Evolutionary conservation across 2,888 invertebrate species (phyloP), one percentile per base, ranked within the genome.

Genomic region (Chaetogeoica ovagalla): DNA sequence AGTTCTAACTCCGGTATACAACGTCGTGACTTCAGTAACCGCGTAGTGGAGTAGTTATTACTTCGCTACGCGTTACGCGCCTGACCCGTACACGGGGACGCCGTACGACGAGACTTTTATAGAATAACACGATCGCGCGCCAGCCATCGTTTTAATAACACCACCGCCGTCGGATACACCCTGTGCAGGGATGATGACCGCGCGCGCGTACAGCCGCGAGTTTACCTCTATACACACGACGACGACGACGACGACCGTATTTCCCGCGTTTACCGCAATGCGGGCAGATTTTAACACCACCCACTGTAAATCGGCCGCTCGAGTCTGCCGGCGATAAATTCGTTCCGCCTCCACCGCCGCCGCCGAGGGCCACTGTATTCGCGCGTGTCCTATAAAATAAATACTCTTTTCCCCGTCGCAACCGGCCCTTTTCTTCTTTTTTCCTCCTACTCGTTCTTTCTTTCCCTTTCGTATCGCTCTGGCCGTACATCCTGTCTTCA

Each of bases 201-300:
- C n/a, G 19, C 43, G n/a, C 63, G 13, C 21, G 21, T 39, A 43
- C 23, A 66, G 39, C 30, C 66, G 57, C 57, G 30, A 68, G 70
- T 77, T 77, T 77, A 70, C 77, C 74, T 74, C 39, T 73, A 52
- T 52, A 15, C 60, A 7, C 43, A 43, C 9, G 8, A 43, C 43
- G 8, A 43, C 48, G n/a, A n/a, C 48, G 48, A 48, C 52, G 2
- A 23, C 43, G 37, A 17, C 17, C 11, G 52, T 37, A 13, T 65
- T 39, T 52, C 15, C 55, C 19, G 52, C 21, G 62, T 79, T 71
- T 71, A 79, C 79, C 71, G 79, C 79, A 79, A 71, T 79, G 79
- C 79, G 79, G 79, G 79, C 71, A n/a, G 79, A 71, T 79, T 71
- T 71, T 65, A 71, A 71, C 77, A 70, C 77, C 71, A 21, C 71